Evolutionary conservation across 2,113 vertebrate species (phyloP), one percentile per base, ranked within the genome.

Genomic region (Thinocorus orbignyianus): DNA sequence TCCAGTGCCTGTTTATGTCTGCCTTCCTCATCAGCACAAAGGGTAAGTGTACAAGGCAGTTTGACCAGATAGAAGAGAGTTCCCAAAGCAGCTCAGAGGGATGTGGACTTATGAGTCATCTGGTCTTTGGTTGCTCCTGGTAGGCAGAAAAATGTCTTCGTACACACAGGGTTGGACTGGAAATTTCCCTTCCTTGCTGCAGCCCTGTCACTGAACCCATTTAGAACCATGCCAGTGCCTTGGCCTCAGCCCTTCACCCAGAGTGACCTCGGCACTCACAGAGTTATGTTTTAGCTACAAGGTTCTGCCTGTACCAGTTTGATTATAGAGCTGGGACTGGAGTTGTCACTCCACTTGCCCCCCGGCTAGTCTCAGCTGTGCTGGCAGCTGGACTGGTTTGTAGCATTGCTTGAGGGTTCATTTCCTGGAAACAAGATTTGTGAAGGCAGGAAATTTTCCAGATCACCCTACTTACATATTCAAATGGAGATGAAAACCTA

Each of bases 31-130:
- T 92, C 69, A 90, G 90, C 60, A 55, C 72, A 73, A 64, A 49
- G 85, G 24, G 24, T 48, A 83, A 78, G 33, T 39, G 42, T 90
- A 70, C 0, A 0, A 24, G 84, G 93, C 42, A 80, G 64, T 74
- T 88, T 69, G 82, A 90, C 55, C 42, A 84, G 64, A 80, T 28
- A 90, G 72, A 86, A 64, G 46, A 90, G 39, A 61, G 44, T 39
- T 96, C 82, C 60, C 14, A 57, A 49, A 88, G 88, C 90, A 90
- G 64, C 52, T 65, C 64, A 69, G 55, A 54, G 57, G 85, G 64
- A 92, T 61, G 65, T 74, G 77, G 66, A 35, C 44, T 86, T 68
- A 41, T 78, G 86, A 95, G 51, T 93, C 86, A 93, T 93, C 64
- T 61, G 55, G 68, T 92, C 35, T 93, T 92, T 26, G 57, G 39